A percentile compares a stretch with the other conserved stretches of the same genome.
These are phyloP conservation scores for Erpetoichthys calabaricus DNA, from an alignment of 2,797 vertebrate genomes.

Conservation along the genomic window DNA sequence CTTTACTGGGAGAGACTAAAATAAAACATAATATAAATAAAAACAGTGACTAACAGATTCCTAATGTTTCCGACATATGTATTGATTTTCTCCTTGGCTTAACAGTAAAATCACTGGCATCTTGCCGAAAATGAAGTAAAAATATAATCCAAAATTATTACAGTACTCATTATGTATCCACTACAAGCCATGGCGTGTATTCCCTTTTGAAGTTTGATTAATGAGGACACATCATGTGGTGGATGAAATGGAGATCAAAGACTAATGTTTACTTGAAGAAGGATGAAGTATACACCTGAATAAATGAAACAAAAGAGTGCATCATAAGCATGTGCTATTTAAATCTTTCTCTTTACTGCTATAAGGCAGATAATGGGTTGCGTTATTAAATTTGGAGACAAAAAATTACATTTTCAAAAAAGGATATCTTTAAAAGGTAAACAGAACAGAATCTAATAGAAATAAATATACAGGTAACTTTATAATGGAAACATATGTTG, in stretches of 20 bases:
- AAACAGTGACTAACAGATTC: no score
- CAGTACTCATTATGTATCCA: constrained; percentile 1
- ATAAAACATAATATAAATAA: no score
- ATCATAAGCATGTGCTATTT: not conserved
- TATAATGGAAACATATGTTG: no score
- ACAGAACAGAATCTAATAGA: no score
- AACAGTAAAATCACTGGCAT: not conserved
- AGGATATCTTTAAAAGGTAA: no score
- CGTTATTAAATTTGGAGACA: not conserved
- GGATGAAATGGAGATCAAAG: not conserved
- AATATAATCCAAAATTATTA: not conserved
- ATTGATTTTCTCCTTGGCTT: no score
- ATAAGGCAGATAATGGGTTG: not conserved
- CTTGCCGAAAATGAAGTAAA: not conserved
- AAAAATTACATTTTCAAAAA: not conserved
- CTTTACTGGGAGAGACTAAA: no score
- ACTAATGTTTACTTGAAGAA: no score
- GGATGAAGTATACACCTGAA: no score
- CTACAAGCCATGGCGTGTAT: not conserved
- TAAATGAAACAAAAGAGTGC: no score
- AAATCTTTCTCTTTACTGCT: not conserved
- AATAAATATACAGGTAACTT: no score
- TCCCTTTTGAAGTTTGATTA: not conserved
- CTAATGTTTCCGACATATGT: no score
- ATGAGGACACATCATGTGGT: not conserved